Conservation (phyloP, 2,113 vertebrate genomes). For the Leptosomus discolor region DNA sequence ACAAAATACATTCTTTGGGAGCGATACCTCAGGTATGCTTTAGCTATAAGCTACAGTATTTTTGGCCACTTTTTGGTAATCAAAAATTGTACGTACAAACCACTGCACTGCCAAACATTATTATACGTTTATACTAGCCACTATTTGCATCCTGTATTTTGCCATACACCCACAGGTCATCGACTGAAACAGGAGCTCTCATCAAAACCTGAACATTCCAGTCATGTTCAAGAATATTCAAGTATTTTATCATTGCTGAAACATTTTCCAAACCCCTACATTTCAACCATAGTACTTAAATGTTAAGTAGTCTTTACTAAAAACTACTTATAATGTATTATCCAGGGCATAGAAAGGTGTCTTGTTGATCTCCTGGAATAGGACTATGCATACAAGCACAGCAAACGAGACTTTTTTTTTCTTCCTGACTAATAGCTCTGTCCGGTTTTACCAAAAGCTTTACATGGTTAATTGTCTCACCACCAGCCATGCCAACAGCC, state of each 20-base stretch:
- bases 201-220: background rate
- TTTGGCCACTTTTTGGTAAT: background rate
- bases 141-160: background rate
- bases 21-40: accelerated
- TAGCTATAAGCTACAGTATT: background rate
- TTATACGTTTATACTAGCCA: background rate
- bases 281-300: background rate
- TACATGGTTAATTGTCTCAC: slow-evolving; percentile 5
- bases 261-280: background rate
- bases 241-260: background rate
- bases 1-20: background rate
- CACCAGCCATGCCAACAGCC: background rate
- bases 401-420: background rate
- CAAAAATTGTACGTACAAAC: background rate
- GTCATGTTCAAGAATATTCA: background rate
- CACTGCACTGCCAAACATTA: background rate
- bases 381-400: background rate
- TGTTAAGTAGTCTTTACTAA: slow-evolving; percentile 32
- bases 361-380: background rate
- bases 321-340: background rate
- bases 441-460: slow-evolving; percentile 38
- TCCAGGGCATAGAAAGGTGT: background rate
- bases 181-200: background rate
- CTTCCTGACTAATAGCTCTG: background rate
- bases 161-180: too few species aligned